Conservation (phyloP, 2,888 invertebrate genomes). For the Plebejus anna region DNA sequence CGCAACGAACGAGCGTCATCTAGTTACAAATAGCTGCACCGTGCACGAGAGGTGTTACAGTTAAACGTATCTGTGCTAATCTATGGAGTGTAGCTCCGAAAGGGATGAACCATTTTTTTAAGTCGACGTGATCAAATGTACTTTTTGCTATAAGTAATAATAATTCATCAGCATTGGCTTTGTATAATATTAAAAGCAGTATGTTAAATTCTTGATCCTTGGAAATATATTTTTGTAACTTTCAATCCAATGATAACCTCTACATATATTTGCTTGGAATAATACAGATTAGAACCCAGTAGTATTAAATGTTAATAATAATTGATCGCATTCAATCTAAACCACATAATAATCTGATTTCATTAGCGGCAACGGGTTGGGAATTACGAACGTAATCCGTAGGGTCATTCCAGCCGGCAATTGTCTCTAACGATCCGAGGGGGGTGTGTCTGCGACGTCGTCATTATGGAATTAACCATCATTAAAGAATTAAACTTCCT, state of each 20-base stretch:
- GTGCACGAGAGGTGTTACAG: background rate
- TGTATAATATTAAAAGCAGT: background rate
- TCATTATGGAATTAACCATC: conserved; percentile 16
- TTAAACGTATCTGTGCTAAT: background rate
- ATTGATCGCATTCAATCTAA: conserved; percentile 6
- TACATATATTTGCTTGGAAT: background rate
- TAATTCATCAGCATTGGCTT: background rate
- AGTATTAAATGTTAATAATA: conserved; percentile 12
- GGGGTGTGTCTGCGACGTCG: conserved; percentile 33
- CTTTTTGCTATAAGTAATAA: background rate
- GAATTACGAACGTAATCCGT: conserved; percentile 25
- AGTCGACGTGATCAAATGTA: background rate
- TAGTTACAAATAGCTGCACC: too few species aligned
- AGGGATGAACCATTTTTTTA: background rate
- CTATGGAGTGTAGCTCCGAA: background rate
- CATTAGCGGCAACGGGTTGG: conserved; percentile 21
- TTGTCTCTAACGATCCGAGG: conserved; percentile 37
- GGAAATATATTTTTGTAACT: background rate
- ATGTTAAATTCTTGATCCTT: too few species aligned
- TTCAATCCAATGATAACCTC: background rate
- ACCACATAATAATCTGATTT: conserved; percentile 10
- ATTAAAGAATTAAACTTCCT: conserved; percentile 5
- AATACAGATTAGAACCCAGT: background rate
- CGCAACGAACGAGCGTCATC: too few species aligned
- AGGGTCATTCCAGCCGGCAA: conserved; percentile 31